These are phyloP conservation scores for Delphinus delphis DNA, from an alignment of 2,113 vertebrate species.

Conservation along the genomic window DNA sequence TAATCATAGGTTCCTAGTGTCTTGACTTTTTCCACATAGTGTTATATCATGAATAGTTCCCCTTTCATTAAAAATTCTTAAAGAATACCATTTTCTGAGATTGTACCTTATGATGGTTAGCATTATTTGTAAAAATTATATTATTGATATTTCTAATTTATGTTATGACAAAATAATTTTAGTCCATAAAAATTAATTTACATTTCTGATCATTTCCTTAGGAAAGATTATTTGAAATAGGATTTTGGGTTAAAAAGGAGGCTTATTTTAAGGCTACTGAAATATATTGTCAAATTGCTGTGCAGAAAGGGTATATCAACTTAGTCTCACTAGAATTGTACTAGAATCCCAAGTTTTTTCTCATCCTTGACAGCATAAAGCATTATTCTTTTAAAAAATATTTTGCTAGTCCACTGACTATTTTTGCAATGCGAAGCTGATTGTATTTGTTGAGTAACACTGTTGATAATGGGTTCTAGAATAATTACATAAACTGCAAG, in stretches of 20 bases:
- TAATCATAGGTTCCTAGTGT: not conserved
- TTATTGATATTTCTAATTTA: conserved; percentile 11
- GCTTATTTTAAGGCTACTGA: not conserved
- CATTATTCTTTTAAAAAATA: conserved; percentile 14
- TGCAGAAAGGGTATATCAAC: not conserved
- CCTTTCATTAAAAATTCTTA: not conserved
- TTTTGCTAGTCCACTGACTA: not conserved
- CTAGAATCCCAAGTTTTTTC: not conserved
- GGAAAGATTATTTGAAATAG: not conserved
- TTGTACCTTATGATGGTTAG: not conserved
- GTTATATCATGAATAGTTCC: not conserved
- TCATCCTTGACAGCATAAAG: not conserved
- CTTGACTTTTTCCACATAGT: not conserved
- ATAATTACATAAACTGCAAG: conserved; percentile 43
- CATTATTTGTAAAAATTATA: not conserved
- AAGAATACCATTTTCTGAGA: not conserved
- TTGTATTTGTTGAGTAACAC: conserved; percentile 1
- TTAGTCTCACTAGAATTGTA: not conserved
- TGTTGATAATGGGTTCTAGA: conserved; percentile 4
- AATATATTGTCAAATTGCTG: not conserved
- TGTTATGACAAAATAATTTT: conserved; percentile 41
- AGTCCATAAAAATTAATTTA: not conserved
- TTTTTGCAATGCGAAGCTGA: not conserved
- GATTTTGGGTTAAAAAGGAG: not conserved
- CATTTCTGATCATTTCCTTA: not conserved